Evolutionary conservation across 2,113 vertebrate species (phyloP), one percentile per base, ranked within the genome.

Genomic region (Danionella cerebrum): DNA sequence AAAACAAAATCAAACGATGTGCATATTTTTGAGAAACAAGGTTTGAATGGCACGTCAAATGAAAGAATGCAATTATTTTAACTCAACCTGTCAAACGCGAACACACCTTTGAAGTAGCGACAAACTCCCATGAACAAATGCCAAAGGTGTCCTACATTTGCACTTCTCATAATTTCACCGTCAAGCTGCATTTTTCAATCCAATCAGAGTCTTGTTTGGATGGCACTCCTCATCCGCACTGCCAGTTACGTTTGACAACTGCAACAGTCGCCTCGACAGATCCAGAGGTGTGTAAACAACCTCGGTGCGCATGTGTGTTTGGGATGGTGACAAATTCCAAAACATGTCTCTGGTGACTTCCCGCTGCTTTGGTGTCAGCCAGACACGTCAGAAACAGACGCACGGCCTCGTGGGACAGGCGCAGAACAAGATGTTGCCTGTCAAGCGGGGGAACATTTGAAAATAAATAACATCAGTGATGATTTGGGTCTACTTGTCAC

Each of bases 401-500:
- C 65, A 67, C 58, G 78, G 76, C 78, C 85, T 84, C 86, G 50
- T 72, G 86, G 83, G 88, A 90, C 77, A 67, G 31, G 71, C 75
- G 71, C 74, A 68, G 81, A 90, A 88, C 87, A 89, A 89, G 87
- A 90, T 88, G 87, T 88, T 82, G 84, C 81, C 84, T 90, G 89
- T 89, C 86, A 87, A 87, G 83, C 73, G 79, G 65, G n/a, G 78
- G 72, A 84, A 72, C 83, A 81, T 88, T 86, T 87, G 86, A 87
- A 87, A 88, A 88, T 88, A 88, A 88, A 89, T 88, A 89, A 88
- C 86, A 88, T 87, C 86, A 85, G 83, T 85, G 84, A 85, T 86
- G 84, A 88, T 89, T 88, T 86, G 79, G 82, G 84, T 86, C 87
- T 85, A 84, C 86, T 88, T 86, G 86, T 88, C 87, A 88, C 75